Evolutionary conservation across 2,888 invertebrate species (phyloP).

Genomic region (Isotomurus palustris): DNA sequence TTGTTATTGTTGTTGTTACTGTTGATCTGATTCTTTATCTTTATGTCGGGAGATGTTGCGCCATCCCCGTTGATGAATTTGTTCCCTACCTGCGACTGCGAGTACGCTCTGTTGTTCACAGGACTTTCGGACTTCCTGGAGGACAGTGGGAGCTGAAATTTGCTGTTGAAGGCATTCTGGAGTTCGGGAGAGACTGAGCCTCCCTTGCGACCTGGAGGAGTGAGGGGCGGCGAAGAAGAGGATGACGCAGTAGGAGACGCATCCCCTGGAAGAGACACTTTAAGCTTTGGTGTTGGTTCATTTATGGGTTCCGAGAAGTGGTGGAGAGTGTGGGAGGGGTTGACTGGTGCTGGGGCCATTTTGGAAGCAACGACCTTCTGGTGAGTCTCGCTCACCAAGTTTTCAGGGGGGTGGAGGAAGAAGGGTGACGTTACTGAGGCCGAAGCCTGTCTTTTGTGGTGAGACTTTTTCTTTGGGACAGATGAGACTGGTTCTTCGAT

Average conservation of each 20-base stretch:
- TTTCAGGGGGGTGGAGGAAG: conserved; percentile 41
- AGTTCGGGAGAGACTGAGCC: not conserved
- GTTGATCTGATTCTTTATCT: conserved; percentile 23
- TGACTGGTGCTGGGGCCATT: conserved; percentile 42
- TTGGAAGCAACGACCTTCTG: conserved; percentile 25
- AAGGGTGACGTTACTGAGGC: conserved; percentile 36
- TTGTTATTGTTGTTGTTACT: conserved; percentile 21
- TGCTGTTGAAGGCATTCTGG: conserved; percentile 20
- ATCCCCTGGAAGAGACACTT: conserved; percentile 21
- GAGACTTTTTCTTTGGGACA: conserved; percentile 21
- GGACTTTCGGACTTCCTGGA: too few species aligned
- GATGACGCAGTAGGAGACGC: conserved; percentile 27
- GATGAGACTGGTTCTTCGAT: not conserved
- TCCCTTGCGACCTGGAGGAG: conserved; percentile 18
- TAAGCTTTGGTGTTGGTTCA: conserved; percentile 30
- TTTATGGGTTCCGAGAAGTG: conserved; percentile 35
- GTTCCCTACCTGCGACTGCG: too few species aligned
- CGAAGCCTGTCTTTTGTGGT: conserved; percentile 31
- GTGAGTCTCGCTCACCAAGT: conserved; percentile 35
- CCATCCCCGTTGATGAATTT: too few species aligned
- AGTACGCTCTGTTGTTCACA: too few species aligned
- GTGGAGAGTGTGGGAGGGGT: conserved; percentile 37
- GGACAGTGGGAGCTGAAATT: too few species aligned
- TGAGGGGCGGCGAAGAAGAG: conserved; percentile 32
- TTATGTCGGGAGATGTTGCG: not conserved